phyloP scores from a whole-genome alignment of 1,140 invertebrate species.

The Drosophila sp. region DNA sequence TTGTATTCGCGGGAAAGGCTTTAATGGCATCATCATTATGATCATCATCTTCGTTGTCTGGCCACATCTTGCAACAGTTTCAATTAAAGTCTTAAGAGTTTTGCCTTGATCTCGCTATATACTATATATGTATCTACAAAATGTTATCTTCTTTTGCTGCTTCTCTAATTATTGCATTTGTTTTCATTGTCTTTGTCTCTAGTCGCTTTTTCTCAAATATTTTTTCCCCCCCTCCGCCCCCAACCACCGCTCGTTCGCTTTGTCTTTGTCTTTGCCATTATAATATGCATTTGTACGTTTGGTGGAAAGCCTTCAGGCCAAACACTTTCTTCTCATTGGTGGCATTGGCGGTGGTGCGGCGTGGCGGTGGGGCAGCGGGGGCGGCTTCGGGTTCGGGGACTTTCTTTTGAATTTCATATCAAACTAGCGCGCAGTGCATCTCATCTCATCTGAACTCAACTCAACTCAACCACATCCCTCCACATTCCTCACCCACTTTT shows the following conservation, averaged over 20 bases:
- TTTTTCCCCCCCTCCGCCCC: neutral
- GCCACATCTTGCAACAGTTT: conserved; percentile 23
- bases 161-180: conserved; percentile 70
- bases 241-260: no score
- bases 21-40: conserved; percentile 5
- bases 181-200: conserved; percentile 48
- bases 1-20: conserved; percentile 4
- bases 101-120: conserved; percentile 16
- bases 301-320: conserved; percentile 62
- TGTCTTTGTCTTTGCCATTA: conserved; percentile 45
- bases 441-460: conserved; percentile 19
- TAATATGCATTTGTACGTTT: conserved; percentile 56
- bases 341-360: conserved; percentile 11
- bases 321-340: conserved; percentile 73
- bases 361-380: no score
- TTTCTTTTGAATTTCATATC: conserved; percentile 40
- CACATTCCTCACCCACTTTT: neutral
- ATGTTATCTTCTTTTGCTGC: conserved; percentile 6
- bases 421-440: conserved; percentile 56
- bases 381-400: neutral
- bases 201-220: conserved; percentile 27
- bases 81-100: conserved; percentile 45
- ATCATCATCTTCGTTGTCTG: neutral
- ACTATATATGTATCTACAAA: conserved; percentile 26
- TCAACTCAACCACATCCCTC: neutral